Conservation (phyloP, 2,888 invertebrate genomes). For the Hermaeophaga mercurialis region DNA sequence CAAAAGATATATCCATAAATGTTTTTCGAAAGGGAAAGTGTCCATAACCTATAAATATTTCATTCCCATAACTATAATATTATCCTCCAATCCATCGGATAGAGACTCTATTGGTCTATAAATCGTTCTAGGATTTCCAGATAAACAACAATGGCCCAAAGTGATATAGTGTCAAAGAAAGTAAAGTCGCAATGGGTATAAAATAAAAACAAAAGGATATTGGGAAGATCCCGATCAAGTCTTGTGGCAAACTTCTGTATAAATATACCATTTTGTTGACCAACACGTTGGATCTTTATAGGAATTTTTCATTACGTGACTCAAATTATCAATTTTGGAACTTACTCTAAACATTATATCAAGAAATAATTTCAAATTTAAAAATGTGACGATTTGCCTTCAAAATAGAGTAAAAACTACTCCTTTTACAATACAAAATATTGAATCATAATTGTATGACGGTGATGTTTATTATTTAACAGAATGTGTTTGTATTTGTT, state of each 20-base stretch:
- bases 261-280: slow-evolving; percentile 50
- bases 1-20: slow-evolving; percentile 14
- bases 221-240: slow-evolving; percentile 37
- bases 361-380: no score
- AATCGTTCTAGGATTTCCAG: slow-evolving; percentile 48
- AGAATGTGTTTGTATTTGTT: no score
- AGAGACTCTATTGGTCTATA: slow-evolving; percentile 49
- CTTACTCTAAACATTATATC: no score
- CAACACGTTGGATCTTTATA: slow-evolving; percentile 40
- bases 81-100: slow-evolving; percentile 51
- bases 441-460: no score
- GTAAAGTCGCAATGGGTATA: slow-evolving; percentile 44
- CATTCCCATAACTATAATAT: slow-evolving; percentile 50
- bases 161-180: slow-evolving; percentile 44
- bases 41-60: slow-evolving; percentile 46
- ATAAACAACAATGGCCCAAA: slow-evolving; percentile 51
- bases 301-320: slow-evolving; percentile 3
- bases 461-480: no score
- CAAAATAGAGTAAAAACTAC: no score
- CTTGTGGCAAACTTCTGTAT: slow-evolving; percentile 40
- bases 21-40: slow-evolving; percentile 19
- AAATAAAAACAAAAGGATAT: slow-evolving; percentile 44
- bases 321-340: slow-evolving; percentile 3
- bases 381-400: no score
- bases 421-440: no score